Base-by-base conservation (phyloP, 2,797 vertebrate species). In the Sebastes umbrosus region DNA sequence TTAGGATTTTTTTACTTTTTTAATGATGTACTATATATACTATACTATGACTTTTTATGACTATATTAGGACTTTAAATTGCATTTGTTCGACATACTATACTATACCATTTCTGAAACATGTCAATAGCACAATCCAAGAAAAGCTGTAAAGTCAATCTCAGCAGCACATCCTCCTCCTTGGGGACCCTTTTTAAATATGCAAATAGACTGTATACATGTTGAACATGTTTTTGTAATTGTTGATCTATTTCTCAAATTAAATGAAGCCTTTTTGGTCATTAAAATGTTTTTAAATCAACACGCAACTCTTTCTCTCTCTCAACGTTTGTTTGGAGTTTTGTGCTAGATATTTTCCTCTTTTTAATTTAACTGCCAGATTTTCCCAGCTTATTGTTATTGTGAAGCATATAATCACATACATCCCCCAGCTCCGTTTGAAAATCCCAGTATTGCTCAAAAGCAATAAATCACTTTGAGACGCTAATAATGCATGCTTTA, bases 391-490 rank as follows among this genome's bases (percentile, higher is more conserved):
- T 86, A 85, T 86, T 90, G 82, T 87, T 87, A 73, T 77, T 86
- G 55, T 82, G 73, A 88, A 87, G 36, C 75, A 68, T 84, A 77
- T 90, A 90, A 88, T 92, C 80, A 81, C 79, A 79, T 22, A 50
- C 55, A 55, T 27, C 77, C 80, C 76, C 57, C 58, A 80, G 84
- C 85, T 86, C 50, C 4, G 32, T 88, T 90, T 90, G 43, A 86
- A 87, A 91, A 89, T 73, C 83, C 55, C 22, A 73, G 13, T 84
- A 88, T 89, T 75, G 64, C 84, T 79, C 84, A 86, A 88, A 89
- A 85, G 87, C 88, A 87, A 93, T 92, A 92, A 92, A 94, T 95
- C 90, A 91, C 87, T 75, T 69, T 77, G 79, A 84, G 71, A 73
- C 12, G 71, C 83, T 91, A 93, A 93, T 91, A 90, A 89, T 88